Evolutionary conservation across 2,888 invertebrate genomes (phyloP).

Genomic region (Psylliodes chrysocephalus): DNA sequence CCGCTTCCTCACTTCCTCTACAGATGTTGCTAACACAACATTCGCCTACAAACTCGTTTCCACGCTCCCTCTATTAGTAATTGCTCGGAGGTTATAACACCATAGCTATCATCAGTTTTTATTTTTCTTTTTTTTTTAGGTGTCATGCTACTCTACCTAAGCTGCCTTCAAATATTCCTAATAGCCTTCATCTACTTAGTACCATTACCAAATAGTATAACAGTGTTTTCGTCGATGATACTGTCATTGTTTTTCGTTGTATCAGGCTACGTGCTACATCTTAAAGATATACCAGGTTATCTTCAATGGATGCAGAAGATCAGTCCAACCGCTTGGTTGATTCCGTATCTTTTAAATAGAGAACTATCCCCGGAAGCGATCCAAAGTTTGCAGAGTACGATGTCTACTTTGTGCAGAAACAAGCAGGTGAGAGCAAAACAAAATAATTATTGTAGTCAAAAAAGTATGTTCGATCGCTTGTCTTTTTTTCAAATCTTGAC

Average conservation of each 20-base stretch:
- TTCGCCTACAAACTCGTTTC: too few species aligned
- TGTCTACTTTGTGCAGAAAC: slow-evolving; percentile 72
- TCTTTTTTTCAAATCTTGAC: too few species aligned
- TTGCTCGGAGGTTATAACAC: too few species aligned
- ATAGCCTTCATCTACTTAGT: slow-evolving; percentile 75
- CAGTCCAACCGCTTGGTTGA: slow-evolving; percentile 79
- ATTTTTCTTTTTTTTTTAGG: slow-evolving; percentile 64
- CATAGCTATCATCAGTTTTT: too few species aligned
- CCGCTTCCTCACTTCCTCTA: too few species aligned
- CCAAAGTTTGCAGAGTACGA: slow-evolving; percentile 64
- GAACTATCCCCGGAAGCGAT: slow-evolving; percentile 76
- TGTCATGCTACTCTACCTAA: slow-evolving; percentile 77
- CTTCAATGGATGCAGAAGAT: slow-evolving; percentile 75
- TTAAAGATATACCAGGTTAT: slow-evolving; percentile 73
- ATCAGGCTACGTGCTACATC: slow-evolving; percentile 77
- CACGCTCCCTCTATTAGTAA: too few species aligned
- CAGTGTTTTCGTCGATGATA: slow-evolving; percentile 70
- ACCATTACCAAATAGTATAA: slow-evolving; percentile 73
- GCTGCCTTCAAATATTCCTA: slow-evolving; percentile 75
- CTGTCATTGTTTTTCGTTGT: slow-evolving; percentile 71
- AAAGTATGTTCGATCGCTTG: too few species aligned
- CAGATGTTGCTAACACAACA: too few species aligned
- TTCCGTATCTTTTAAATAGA: slow-evolving; percentile 73
- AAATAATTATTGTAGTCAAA: too few species aligned
- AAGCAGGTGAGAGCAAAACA: too few species aligned